A percentile compares a stretch with the other conserved stretches of the same genome.
phyloP scores from a whole-genome alignment of 2,888 invertebrate genomes.

The Lordiphosa fenestrarum region DNA sequence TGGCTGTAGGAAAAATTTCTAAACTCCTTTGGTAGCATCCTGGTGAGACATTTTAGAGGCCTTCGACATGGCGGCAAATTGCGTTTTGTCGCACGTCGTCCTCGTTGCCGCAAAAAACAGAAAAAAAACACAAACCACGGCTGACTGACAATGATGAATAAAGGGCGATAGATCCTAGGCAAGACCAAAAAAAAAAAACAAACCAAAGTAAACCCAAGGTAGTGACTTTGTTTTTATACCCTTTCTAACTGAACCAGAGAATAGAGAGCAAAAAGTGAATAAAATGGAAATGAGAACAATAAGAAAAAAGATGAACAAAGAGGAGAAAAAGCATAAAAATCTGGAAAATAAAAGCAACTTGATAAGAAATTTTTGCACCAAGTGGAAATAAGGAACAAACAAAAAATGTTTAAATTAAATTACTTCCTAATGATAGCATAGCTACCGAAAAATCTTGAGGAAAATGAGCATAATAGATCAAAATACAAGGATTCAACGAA shows the following conservation, averaged over 20 bases:
- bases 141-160: conserved; percentile 71
- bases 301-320: conserved; percentile 5
- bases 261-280: background rate
- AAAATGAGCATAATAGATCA: too few species aligned
- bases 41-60: conserved; percentile 47
- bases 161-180: conserved; percentile 71
- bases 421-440: too few species aligned
- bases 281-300: background rate
- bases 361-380: too few species aligned
- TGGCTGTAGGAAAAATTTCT: conserved; percentile 23
- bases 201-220: background rate
- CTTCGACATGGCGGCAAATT: conserved; percentile 73
- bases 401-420: too few species aligned
- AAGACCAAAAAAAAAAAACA: conserved; percentile 28
- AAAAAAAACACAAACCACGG: conserved; percentile 29
- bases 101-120: conserved; percentile 29
- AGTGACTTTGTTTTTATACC: too few species aligned
- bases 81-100: conserved; percentile 70
- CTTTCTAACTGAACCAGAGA: too few species aligned
- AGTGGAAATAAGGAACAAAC: too few species aligned
- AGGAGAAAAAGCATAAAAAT: too few species aligned
- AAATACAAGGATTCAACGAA: too few species aligned
- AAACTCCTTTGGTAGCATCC: conserved; percentile 9
- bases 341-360: too few species aligned
- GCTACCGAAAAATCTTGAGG: too few species aligned